phyloP scores from a whole-genome alignment of 1,140 invertebrate genomes.

The Antheraea pernyi region DNA sequence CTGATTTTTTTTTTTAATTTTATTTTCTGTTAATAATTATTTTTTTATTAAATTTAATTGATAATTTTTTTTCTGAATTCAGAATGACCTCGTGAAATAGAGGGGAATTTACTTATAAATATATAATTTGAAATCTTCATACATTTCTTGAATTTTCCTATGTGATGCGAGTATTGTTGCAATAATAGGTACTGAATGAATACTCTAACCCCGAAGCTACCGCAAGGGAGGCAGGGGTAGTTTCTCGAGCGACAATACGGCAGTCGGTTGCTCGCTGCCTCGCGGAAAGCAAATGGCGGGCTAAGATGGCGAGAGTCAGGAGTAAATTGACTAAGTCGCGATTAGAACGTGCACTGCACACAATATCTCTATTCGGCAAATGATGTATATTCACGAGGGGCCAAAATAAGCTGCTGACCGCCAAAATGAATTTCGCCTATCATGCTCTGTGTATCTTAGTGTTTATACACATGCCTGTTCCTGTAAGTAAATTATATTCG shows the following conservation, averaged over 20 bases:
- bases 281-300: conserved; percentile 25
- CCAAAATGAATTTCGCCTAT: conserved; percentile 54
- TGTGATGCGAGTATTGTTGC: too few species aligned
- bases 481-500: conserved; percentile 39
- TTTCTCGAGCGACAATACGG: background rate
- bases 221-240: conserved; percentile 7
- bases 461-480: conserved; percentile 32
- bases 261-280: conserved; percentile 14
- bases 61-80: too few species aligned
- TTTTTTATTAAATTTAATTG: too few species aligned
- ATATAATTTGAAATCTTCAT: too few species aligned
- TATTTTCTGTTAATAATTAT: too few species aligned
- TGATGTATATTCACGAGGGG: conserved; percentile 45
- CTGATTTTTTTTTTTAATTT: too few species aligned
- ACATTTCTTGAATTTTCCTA: too few species aligned
- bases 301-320: conserved; percentile 6
- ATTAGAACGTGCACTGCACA: conserved; percentile 33
- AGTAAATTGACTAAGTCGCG: background rate
- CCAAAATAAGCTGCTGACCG: conserved; percentile 33
- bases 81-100: too few species aligned
- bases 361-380: conserved; percentile 18
- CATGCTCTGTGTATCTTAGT: conserved; percentile 45
- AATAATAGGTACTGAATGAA: background rate
- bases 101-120: too few species aligned
- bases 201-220: background rate